Evolutionary conservation across 2,797 vertebrate genomes (phyloP).

Genomic region (Chiropotes sagulatus): DNA sequence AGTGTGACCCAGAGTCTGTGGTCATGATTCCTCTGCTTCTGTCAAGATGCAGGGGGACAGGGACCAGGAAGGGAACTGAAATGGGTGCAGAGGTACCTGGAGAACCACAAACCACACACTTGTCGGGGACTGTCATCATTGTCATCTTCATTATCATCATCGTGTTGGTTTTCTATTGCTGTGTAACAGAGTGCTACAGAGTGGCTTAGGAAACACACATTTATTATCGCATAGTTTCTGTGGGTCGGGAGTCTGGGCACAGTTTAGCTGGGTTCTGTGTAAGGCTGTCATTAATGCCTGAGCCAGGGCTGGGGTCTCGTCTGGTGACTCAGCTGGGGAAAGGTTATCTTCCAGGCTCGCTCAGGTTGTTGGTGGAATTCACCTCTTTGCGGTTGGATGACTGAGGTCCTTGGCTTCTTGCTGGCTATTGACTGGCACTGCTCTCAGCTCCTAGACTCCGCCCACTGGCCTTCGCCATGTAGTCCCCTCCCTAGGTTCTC

Average conservation of each 20-base stretch:
- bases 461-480: neutral
- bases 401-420: neutral
- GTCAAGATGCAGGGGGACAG: neutral
- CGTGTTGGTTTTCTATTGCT: neutral
- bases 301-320: neutral
- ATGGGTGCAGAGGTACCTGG: neutral
- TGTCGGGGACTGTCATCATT: fast-evolving
- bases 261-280: neutral
- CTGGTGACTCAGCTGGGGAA: neutral
- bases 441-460: neutral
- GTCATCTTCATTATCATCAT: neutral
- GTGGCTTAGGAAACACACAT: neutral
- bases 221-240: neutral
- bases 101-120: neutral
- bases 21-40: neutral
- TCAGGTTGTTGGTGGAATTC: neutral
- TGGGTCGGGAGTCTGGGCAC: neutral
- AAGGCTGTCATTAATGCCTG: neutral
- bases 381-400: fast-evolving
- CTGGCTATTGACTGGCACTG: neutral
- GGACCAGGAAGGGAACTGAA: neutral
- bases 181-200: neutral
- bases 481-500: neutral
- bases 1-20: neutral
- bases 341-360: no score